Evolutionary conservation across 2,113 vertebrate genomes (phyloP).

Genomic region (Limnothrissa miodon): DNA sequence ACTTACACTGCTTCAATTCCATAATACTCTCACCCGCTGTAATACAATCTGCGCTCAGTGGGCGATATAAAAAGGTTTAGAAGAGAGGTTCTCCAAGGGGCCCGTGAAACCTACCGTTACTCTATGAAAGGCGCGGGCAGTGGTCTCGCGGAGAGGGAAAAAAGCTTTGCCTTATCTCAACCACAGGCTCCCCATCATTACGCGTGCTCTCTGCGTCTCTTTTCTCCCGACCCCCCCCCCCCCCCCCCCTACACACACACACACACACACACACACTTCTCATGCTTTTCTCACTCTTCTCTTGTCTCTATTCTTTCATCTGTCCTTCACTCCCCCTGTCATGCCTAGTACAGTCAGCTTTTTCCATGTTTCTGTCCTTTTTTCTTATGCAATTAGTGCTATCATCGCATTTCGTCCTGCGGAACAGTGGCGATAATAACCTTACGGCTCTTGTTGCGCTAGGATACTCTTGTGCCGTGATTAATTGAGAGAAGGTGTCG

Average conservation of each 20-base stretch:
- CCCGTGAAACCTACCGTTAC: neutral
- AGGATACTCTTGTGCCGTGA: slow-evolving; percentile 71
- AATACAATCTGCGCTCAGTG: slow-evolving; percentile 13
- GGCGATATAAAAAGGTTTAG: slow-evolving; percentile 15
- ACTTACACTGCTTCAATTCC: slow-evolving; percentile 12
- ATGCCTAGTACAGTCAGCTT: slow-evolving; percentile 58
- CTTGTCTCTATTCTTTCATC: slow-evolving; percentile 45
- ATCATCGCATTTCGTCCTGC: slow-evolving; percentile 70
- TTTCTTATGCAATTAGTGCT: slow-evolving; percentile 65
- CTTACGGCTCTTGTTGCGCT: slow-evolving; percentile 63
- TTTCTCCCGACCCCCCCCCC: slow-evolving; percentile 28
- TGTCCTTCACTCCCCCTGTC: slow-evolving; percentile 59
- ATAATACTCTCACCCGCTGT: slow-evolving; percentile 10
- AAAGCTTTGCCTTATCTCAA: slow-evolving; percentile 33
- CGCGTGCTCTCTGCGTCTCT: slow-evolving; percentile 27
- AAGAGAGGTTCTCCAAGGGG: slow-evolving; percentile 1
- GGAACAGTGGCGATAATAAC: slow-evolving; percentile 67
- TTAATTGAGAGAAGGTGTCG: slow-evolving; percentile 71
- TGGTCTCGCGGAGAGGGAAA: neutral
- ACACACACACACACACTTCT: too few species aligned
- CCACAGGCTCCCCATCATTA: slow-evolving; percentile 30
- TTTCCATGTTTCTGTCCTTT: slow-evolving; percentile 46
- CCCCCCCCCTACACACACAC: slow-evolving; percentile 1
- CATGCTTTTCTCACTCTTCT: neutral
- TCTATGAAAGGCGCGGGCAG: neutral